Conservation (phyloP, 2,888 invertebrate genomes). For the Meloe dianella region DNA sequence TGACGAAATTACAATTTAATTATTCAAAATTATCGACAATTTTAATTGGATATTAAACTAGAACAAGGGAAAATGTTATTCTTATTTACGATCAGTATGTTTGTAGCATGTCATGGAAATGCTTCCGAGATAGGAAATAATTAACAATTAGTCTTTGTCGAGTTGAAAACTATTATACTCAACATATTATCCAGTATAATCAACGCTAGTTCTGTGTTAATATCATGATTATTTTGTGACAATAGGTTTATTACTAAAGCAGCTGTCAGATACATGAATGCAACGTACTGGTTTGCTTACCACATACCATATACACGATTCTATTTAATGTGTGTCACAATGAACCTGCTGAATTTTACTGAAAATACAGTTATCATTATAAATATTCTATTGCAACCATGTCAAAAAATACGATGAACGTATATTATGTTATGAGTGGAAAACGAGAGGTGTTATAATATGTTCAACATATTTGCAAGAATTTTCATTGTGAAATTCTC, state of each 20-base stretch:
- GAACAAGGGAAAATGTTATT: not conserved
- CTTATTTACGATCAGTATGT: constrained; percentile 12
- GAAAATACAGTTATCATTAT: constrained; percentile 25
- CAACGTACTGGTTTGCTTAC: constrained; percentile 50
- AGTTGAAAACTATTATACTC: constrained; percentile 45
- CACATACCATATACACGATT: constrained; percentile 41
- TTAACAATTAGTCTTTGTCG: constrained; percentile 41
- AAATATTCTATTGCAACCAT: not conserved
- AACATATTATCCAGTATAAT: constrained; percentile 50
- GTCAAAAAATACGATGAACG: not conserved
- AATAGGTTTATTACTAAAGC: constrained; percentile 53
- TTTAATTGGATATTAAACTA: constrained; percentile 1
- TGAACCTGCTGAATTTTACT: constrained; percentile 27
- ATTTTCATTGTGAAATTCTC: not conserved
- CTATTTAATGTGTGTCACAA: constrained; percentile 33
- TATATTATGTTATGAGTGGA: not conserved
- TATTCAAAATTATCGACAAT: constrained; percentile 15
- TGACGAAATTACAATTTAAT: constrained; percentile 17
- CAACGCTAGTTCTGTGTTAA: constrained; percentile 49
- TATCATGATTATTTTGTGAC: constrained; percentile 54
- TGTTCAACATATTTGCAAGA: constrained; percentile 1
- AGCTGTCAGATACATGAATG: constrained; percentile 54
- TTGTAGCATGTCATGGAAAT: constrained; percentile 18
- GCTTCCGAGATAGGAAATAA: constrained; percentile 28
- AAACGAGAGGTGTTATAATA: constrained; percentile 1